Evolutionary conservation across 1,140 invertebrate species (phyloP), one percentile per base, ranked within the genome.

Genomic region (Trichoplusia ni): DNA sequence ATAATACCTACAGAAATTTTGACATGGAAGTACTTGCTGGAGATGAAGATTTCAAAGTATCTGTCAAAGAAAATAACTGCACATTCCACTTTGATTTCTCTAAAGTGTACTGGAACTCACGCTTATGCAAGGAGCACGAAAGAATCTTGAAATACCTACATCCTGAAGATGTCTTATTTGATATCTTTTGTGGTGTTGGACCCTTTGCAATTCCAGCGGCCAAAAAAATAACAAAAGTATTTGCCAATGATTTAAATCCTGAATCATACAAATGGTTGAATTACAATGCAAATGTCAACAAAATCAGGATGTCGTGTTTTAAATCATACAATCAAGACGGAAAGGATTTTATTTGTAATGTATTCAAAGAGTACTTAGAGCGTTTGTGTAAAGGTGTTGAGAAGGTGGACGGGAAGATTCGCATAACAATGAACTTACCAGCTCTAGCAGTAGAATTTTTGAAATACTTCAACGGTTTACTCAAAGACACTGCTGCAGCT

Each of bases 211-310:
- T 99, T 62, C 98, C 98, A 8, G 95, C 95, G 4, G 96, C 95
- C 0, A 95, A 93, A 86, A 95, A 93, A 75, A 93, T 94, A 27
- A 94, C 94, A 67, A 88, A 73, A 60, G 97, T 99, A 33, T 93
- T 95, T 76, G 98, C 98, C 0, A 99, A 99, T 92, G 98, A 99
- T 90, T 92, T 99, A 11, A 99, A 99, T 91, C 98, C 98, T 0
- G 94, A 97, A 42, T 98, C 97, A 25, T 96, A 91, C 72, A 94
- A 95, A 75, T 99, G 96, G 95, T 91, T 99, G 11, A 86, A 94
- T 61, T 92, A 95, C 70, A 99, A 99, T 92, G 92, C 94, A 4
- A 92, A 92, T 70, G 77, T 93, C 0, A 99, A 99, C 82, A 98
- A 98, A 92, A 91, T 96, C 23, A 81, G 83, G 0, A 53, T 40